These are phyloP conservation scores for Pseudococcus viburni DNA, from an alignment of 2,888 invertebrate genomes.

Conservation along the genomic window DNA sequence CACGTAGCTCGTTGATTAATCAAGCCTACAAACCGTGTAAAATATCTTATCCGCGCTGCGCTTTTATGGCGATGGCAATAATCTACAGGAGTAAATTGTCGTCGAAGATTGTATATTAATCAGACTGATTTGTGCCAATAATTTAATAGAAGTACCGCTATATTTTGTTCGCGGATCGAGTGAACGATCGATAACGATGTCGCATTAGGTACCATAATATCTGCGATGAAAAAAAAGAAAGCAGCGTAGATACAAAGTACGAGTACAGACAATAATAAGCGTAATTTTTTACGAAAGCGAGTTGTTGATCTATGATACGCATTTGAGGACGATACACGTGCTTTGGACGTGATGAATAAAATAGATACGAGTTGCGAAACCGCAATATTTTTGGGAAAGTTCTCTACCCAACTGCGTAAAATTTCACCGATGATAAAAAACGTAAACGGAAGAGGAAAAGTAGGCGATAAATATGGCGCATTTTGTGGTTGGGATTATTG, in stretches of 20 bases:
- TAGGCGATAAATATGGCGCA: not conserved
- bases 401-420: not conserved
- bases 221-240: not conserved
- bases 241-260: not conserved
- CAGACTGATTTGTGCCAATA: not conserved
- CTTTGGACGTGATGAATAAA: not conserved
- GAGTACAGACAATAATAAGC: not conserved
- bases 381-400: not conserved
- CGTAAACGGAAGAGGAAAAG: not conserved
- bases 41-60: not conserved
- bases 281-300: not conserved
- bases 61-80: not conserved
- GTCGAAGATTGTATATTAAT: not conserved
- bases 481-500: not conserved
- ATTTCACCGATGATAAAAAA: not conserved
- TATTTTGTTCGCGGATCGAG: not conserved
- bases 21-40: constrained; percentile 3
- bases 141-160: not conserved
- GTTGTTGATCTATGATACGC: not conserved
- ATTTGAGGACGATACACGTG: not conserved
- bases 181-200: not conserved
- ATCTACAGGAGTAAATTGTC: not conserved
- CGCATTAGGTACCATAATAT: not conserved
- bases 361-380: not conserved
- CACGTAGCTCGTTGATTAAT: constrained; percentile 1